Evolutionary conservation across 2,888 invertebrate species (phyloP).

Genomic region (Hymenopus coronatus): DNA sequence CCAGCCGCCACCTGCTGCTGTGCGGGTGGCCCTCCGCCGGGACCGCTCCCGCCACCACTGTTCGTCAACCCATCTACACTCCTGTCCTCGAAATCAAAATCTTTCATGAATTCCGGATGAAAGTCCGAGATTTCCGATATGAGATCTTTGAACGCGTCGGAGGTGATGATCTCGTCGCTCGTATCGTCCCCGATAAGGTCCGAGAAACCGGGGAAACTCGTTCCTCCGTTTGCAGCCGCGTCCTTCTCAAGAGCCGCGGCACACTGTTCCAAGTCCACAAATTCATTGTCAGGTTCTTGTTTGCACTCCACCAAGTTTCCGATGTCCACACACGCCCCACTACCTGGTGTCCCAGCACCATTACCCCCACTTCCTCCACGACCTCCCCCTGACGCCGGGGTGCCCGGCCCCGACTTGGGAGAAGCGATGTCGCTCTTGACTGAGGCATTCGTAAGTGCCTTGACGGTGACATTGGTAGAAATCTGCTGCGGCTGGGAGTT

Average conservation of each 20-base stretch:
- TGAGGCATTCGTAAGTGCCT: conserved; percentile 69
- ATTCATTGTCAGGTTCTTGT: conserved; percentile 80
- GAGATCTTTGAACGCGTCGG: conserved; percentile 79
- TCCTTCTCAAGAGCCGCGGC: conserved; percentile 85
- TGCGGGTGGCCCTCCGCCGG: conserved; percentile 38
- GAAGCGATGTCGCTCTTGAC: conserved; percentile 55
- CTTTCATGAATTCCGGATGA: conserved; percentile 77
- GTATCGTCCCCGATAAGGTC: conserved; percentile 83
- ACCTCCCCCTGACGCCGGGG: conserved; percentile 42
- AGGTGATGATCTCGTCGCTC: conserved; percentile 70
- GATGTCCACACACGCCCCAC: conserved; percentile 50
- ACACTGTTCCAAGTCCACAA: conserved; percentile 80
- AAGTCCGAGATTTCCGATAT: conserved; percentile 84
- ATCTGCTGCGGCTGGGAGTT: conserved; percentile 87
- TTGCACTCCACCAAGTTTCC: conserved; percentile 73
- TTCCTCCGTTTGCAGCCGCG: conserved; percentile 56
- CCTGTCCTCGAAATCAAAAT: conserved; percentile 70
- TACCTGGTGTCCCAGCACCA: conserved; percentile 42
- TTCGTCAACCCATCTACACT: conserved; percentile 23
- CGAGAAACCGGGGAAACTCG: conserved; percentile 73
- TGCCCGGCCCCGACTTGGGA: conserved; percentile 52
- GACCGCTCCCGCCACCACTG: conserved; percentile 35
- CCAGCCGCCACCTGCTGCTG: neutral
- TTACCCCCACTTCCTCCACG: conserved; percentile 41
- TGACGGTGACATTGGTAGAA: conserved; percentile 89